Evolutionary conservation across 2,888 invertebrate genomes (phyloP).

Genomic region (Eutolmus rufibarbis): DNA sequence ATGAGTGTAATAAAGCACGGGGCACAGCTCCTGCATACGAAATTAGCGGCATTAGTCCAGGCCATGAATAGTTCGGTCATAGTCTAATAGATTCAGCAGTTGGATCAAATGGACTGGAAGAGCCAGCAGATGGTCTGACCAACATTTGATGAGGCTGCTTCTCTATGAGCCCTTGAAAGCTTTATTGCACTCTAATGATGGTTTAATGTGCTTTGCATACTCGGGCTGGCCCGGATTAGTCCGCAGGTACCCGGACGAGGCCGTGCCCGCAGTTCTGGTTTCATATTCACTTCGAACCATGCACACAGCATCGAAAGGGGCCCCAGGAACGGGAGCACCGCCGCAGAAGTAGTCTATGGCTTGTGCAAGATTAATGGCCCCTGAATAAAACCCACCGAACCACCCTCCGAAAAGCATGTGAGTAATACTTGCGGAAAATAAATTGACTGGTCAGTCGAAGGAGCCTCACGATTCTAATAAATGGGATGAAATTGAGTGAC

Average conservation of each 20-base stretch:
- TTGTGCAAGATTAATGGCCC: not conserved
- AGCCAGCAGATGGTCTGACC: constrained; percentile 9
- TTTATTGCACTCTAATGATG: constrained; percentile 27
- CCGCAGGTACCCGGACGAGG: not conserved
- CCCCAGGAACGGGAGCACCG: not conserved
- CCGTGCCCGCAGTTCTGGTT: not conserved
- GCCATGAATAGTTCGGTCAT: constrained; percentile 23
- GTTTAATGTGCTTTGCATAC: constrained; percentile 7
- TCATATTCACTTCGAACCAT: not conserved
- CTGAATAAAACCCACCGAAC: not conserved
- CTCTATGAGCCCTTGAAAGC: constrained; percentile 2
- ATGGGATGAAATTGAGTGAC: not conserved
- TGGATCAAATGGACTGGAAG: constrained; percentile 22
- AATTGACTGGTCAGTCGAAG: constrained; percentile 2
- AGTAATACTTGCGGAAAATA: not conserved
- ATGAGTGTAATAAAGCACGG: constrained; percentile 34
- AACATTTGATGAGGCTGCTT: constrained; percentile 6
- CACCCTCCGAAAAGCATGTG: not conserved
- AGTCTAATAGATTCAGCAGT: constrained; percentile 34
- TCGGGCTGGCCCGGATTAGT: not conserved
- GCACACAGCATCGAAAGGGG: not conserved
- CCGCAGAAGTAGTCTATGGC: not conserved
- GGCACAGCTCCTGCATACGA: constrained; percentile 24
- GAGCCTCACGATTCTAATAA: not conserved
- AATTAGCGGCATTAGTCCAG: constrained; percentile 15